Conservation (phyloP, 2,797 vertebrate species). For the Botia kubotai region DNA sequence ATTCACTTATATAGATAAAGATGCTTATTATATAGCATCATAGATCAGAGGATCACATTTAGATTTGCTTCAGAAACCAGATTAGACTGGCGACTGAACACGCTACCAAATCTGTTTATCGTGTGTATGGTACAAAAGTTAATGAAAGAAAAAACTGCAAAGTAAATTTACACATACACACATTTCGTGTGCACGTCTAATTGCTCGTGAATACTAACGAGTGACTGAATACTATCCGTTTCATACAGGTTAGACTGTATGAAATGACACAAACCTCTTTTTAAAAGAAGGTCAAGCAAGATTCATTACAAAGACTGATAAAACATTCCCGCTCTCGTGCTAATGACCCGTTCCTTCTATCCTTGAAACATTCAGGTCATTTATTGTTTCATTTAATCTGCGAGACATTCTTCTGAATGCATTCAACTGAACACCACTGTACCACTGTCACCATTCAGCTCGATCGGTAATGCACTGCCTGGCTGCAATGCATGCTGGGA, state of each 20-base stretch:
- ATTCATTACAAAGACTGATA: slow-evolving; percentile 34
- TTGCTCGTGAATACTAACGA: too few relatives aligned
- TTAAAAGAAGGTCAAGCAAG: slow-evolving; percentile 19
- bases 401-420: slow-evolving; percentile 34
- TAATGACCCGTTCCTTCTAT: slow-evolving; percentile 28
- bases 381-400: slow-evolving; percentile 15
- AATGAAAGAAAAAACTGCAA: neutral
- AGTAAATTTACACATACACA: slow-evolving; percentile 10
- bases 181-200: neutral
- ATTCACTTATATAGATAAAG: too few relatives aligned
- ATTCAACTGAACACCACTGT: slow-evolving; percentile 30
- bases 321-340: slow-evolving; percentile 16
- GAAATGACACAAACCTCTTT: too few relatives aligned
- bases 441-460: slow-evolving; percentile 18
- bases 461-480: slow-evolving; percentile 29
- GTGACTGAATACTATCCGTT: neutral
- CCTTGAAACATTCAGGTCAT: slow-evolving; percentile 32
- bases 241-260: neutral
- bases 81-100: too few relatives aligned
- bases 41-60: too few relatives aligned
- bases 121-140: too few relatives aligned
- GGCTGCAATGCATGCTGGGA: slow-evolving; percentile 24
- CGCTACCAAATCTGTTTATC: too few relatives aligned
- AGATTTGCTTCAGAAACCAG: too few relatives aligned
- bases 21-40: too few relatives aligned